Evolutionary conservation across 2,797 vertebrate species (phyloP).

Genomic region (Phataginus tricuspis): DNA sequence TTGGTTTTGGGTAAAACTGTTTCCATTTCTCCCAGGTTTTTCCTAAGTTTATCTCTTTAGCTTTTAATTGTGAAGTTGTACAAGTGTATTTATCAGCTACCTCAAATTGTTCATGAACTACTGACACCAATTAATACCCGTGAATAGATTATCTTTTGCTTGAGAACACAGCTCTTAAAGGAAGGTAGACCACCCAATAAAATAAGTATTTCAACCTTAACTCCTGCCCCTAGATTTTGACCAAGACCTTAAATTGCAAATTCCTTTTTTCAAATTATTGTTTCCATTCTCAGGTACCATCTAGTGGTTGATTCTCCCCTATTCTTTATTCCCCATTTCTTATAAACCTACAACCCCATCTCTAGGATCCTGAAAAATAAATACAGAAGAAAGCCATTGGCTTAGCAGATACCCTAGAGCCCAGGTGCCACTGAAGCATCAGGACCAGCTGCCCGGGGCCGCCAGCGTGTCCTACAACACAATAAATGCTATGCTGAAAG

Average conservation of each 20-base stretch:
- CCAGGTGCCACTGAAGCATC: fast-evolving
- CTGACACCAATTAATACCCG: neutral
- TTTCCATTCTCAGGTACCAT: neutral
- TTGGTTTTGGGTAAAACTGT: neutral
- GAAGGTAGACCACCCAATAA: neutral
- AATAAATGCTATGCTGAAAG: fast-evolving
- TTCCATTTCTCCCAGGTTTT: neutral
- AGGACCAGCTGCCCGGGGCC: fast-evolving
- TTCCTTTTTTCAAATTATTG: neutral
- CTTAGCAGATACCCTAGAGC: fast-evolving
- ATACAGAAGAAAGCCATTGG: fast-evolving
- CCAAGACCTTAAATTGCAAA: neutral
- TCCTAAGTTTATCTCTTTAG: neutral
- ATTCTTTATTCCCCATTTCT: neutral
- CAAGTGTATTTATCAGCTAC: neutral
- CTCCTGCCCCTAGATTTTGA: neutral
- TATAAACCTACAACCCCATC: neutral
- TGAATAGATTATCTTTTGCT: neutral
- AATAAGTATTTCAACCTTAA: neutral
- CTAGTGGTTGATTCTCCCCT: neutral
- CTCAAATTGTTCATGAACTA: neutral
- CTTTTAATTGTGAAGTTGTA: neutral
- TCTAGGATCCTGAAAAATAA: neutral
- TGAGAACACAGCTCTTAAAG: neutral
- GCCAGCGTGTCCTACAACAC: fast-evolving